These are phyloP conservation scores for Zeugodacus cucurbitae DNA, from an alignment of 1,140 invertebrate species.

Conservation along the genomic window DNA sequence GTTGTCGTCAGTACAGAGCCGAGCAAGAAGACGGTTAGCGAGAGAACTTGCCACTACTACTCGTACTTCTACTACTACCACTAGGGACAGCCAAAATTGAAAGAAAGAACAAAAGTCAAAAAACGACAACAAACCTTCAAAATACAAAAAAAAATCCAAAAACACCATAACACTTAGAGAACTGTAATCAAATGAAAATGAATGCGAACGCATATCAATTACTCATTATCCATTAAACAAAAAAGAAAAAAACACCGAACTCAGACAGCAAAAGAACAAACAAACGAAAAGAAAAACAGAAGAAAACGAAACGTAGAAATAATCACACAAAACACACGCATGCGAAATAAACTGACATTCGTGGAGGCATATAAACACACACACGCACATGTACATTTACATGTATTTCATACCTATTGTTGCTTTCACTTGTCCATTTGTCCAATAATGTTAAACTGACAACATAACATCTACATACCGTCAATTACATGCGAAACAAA, in stretches of 20 bases:
- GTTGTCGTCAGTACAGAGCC: constrained; percentile 20
- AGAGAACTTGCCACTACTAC: constrained; percentile 34
- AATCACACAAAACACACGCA: background rate
- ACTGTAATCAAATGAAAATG: constrained; percentile 31
- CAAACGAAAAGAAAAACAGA: background rate
- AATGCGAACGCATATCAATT: constrained; percentile 20
- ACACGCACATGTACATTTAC: background rate
- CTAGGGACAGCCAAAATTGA: constrained; percentile 16
- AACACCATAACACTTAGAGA: constrained; percentile 36
- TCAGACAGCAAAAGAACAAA: background rate
- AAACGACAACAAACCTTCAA: constrained; percentile 17
- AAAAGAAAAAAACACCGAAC: constrained; percentile 7
- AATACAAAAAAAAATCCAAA: background rate
- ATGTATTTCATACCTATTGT: background rate
- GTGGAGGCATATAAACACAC: background rate
- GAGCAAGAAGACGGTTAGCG: constrained; percentile 48
- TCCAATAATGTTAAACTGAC: background rate
- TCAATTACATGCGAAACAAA: background rate
- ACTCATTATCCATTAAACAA: constrained; percentile 2
- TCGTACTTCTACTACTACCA: background rate
- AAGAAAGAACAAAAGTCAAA: constrained; percentile 24
- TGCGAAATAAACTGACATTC: background rate
- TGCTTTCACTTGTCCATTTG: background rate
- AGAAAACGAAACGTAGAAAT: background rate
- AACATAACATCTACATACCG: background rate